phyloP scores from a whole-genome alignment of 2,797 vertebrate genomes.

The Sebastes taczanowskii region DNA sequence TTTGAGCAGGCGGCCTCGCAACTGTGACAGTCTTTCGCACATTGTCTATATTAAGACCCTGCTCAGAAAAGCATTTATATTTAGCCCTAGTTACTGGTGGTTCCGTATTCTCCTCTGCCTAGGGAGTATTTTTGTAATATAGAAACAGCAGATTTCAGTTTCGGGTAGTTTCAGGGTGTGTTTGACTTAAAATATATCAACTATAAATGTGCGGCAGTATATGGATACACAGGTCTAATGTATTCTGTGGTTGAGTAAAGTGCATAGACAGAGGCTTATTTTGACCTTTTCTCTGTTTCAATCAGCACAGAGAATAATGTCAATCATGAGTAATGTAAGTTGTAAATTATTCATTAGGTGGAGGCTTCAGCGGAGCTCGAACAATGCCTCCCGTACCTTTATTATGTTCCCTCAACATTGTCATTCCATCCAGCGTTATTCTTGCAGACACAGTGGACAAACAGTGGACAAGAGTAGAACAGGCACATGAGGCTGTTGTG shows the following conservation, averaged over 20 bases:
- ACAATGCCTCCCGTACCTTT: slow-evolving; percentile 37
- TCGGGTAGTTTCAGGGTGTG: slow-evolving; percentile 14
- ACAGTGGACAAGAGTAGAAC: slow-evolving; percentile 54
- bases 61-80: slow-evolving; percentile 84
- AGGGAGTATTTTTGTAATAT: slow-evolving; percentile 60
- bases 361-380: slow-evolving; percentile 15
- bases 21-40: slow-evolving; percentile 83
- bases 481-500: slow-evolving; percentile 57
- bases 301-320: neutral
- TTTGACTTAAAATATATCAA: slow-evolving; percentile 25
- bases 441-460: slow-evolving; percentile 32
- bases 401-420: slow-evolving; percentile 47
- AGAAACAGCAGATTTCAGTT: slow-evolving; percentile 69
- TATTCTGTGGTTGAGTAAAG: slow-evolving; percentile 5
- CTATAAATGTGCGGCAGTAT: neutral
- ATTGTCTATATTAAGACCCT: slow-evolving; percentile 82
- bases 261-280: neutral
- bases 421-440: slow-evolving; percentile 41
- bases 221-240: neutral
- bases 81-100: slow-evolving; percentile 79
- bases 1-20: slow-evolving; percentile 75
- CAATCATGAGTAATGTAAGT: slow-evolving; percentile 1
- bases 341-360: slow-evolving; percentile 16
- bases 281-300: neutral
- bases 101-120: slow-evolving; percentile 74